These are phyloP conservation scores for Dasypogon diadema DNA, from an alignment of 2,888 invertebrate genomes.

Conservation along the genomic window DNA sequence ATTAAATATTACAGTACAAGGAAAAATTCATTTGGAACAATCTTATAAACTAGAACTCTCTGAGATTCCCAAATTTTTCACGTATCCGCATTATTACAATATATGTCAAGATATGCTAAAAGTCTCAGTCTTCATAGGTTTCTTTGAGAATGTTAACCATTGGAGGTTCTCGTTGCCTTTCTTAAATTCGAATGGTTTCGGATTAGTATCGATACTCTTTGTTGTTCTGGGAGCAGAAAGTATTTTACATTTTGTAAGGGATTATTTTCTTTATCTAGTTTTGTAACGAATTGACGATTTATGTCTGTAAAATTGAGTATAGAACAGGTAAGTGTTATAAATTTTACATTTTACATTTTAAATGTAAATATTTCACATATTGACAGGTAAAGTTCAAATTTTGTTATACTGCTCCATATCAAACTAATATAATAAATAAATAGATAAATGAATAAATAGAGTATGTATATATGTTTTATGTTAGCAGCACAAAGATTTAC, in stretches of 20 bases:
- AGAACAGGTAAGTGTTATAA: background rate
- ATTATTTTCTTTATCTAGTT: conserved; percentile 19
- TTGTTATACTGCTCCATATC: no score
- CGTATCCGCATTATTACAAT: no score
- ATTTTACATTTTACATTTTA: conserved; percentile 2
- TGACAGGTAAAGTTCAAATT: no score
- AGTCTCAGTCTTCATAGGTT: conserved; percentile 2
- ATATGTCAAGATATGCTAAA: no score
- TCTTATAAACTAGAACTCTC: no score
- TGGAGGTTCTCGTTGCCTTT: conserved; percentile 46
- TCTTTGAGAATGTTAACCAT: background rate
- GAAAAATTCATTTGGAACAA: no score
- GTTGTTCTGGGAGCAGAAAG: background rate
- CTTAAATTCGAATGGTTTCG: conserved; percentile 48
- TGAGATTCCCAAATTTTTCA: no score
- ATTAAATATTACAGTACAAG: no score
- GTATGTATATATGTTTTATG: no score
- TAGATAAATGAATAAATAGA: no score
- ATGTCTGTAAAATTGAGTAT: background rate
- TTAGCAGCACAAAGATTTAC: no score
- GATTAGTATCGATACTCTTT: conserved; percentile 29
- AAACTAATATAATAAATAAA: no score
- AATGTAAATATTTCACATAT: conserved; percentile 37
- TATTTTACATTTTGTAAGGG: background rate
- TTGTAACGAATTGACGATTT: conserved; percentile 21